Base-by-base conservation (phyloP, 2,113 vertebrate species). In the Myotis brandtii region DNA sequence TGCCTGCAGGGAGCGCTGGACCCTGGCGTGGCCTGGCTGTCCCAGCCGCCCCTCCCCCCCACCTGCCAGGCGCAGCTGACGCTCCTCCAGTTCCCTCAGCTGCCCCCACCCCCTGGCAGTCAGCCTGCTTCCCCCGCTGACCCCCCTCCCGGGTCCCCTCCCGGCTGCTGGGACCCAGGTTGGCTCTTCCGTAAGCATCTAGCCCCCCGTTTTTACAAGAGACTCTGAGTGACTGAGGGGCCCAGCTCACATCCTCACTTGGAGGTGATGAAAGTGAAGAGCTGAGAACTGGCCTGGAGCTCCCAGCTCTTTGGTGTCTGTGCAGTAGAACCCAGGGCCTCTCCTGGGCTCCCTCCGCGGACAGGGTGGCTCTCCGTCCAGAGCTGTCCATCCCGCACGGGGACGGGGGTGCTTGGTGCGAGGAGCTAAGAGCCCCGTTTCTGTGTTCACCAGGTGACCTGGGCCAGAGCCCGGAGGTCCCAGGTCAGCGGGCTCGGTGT, bases 371-470 rank as follows among this genome's bases (percentile, higher is more conserved):
- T 8, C 2, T 50, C 20, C 9, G 3, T 30, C 25, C 64, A 37
- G 54, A 69, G 56, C 79, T 17, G 25, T 6, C 18, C 54, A 23
- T 56, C 43, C 54, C 20, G 54, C 20, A 9, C 2, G 56, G 56
- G 21, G 21, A 23, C 9, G 56, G 56, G 56, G 56, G 56, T 37
- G 37, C 67, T 32, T 32, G 32, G 59, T n/a, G 14, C 50, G 21
- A 6, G 73, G 43, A 13, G 17, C 37, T 40, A 3, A 48, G 48
- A 66, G 34, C 14, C 40, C 52, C 18, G 1, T 75, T 86, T 90
- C 92, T 77, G 23, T 93, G 92, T 95, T 86, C 32, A 50, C 11
- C 32, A 14, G 95, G 89, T 93, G 85, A 76, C 92, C 30, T 80
- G 10, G 17, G 9, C 96, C 93, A 9, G 62, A 70, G 69, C 93